Evolutionary conservation across 2,797 vertebrate species (phyloP).

Genomic region (Nannoperca australis): DNA sequence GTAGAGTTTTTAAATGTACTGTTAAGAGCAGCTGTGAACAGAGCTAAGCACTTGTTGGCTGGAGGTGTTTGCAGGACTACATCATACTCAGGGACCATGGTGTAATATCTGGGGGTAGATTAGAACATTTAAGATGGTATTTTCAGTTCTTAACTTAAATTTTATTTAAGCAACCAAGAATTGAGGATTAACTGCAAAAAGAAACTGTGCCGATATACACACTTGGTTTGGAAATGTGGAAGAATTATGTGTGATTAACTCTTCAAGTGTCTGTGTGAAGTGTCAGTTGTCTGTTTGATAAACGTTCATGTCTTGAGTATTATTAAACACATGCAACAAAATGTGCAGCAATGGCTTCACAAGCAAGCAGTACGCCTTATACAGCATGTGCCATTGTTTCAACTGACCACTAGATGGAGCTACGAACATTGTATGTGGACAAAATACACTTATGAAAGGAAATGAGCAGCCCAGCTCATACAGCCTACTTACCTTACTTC

Average conservation of each 20-base stretch:
- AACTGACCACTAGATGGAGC: slow-evolving; percentile 8
- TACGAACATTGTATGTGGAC: background rate
- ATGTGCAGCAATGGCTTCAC: background rate
- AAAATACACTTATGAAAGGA: background rate
- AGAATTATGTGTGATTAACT: background rate
- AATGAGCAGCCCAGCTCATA: background rate
- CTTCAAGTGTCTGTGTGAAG: no score
- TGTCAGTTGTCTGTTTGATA: background rate
- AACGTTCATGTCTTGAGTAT: background rate
- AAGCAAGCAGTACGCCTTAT: background rate
- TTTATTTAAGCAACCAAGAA: background rate
- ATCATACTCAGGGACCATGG: background rate
- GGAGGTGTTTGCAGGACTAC: background rate
- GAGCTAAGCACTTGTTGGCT: background rate
- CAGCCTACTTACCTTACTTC: background rate
- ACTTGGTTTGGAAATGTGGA: background rate
- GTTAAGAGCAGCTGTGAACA: background rate
- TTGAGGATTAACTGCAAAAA: background rate
- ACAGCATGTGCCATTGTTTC: background rate
- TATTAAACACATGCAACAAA: background rate
- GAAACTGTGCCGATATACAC: no score
- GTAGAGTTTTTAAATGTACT: background rate
- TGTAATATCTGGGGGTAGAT: background rate
- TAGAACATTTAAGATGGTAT: background rate
- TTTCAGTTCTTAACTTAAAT: background rate